phyloP scores from a whole-genome alignment of 2,113 vertebrate genomes.

The Chaetodon trifascialis region DNA sequence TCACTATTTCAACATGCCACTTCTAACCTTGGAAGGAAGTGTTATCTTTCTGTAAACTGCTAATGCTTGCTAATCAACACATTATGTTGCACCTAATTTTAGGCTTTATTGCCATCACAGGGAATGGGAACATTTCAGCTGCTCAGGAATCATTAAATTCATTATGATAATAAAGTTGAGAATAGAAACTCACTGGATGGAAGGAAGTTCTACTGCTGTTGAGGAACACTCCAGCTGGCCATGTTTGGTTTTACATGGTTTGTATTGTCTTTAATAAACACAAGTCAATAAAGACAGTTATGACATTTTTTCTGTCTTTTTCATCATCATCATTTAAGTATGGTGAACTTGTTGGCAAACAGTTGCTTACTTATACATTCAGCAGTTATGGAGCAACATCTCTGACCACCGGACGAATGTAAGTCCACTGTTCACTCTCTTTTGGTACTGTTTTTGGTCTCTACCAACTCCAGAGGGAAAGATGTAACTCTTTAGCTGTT shows the following conservation, averaged over 20 bases:
- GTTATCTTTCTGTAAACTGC: not conserved
- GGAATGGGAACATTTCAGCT: not conserved
- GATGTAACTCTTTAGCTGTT: not conserved
- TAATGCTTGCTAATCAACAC: not conserved
- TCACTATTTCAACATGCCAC: not conserved
- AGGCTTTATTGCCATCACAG: not conserved
- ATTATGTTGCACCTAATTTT: not conserved
- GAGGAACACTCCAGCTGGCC: not conserved
- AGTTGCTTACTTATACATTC: not conserved
- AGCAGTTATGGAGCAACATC: not conserved
- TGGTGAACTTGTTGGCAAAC: no score
- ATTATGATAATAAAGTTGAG: not conserved
- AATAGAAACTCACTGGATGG: not conserved
- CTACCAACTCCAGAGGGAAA: not conserved
- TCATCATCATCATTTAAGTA: no score
- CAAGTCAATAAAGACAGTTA: no score
- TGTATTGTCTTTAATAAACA: no score
- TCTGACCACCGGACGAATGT: no score
- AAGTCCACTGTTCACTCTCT: not conserved
- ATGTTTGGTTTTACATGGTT: not conserved
- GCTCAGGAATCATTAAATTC: not conserved
- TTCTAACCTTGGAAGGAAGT: not conserved
- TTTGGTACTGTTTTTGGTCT: not conserved
- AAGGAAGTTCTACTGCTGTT: not conserved
- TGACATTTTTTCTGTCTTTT: no score